Evolutionary conservation across 1,140 invertebrate genomes (phyloP), one percentile per base, ranked within the genome.

Genomic region (Argopecten irradians): DNA sequence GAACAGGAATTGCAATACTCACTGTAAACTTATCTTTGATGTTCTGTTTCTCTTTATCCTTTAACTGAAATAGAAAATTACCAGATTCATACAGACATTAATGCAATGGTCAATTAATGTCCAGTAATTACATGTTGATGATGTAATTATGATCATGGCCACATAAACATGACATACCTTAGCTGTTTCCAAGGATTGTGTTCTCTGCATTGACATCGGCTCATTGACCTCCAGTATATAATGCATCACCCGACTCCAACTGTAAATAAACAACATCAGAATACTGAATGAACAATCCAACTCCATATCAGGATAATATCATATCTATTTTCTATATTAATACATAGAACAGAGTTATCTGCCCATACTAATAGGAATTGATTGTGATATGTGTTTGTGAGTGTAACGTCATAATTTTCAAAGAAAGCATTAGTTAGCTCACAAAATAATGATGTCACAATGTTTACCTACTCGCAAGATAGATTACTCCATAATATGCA

Each of bases 11-110:
- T 2, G 1, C 8, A 34, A n/a, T 87, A 94, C 96, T 96, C 95
- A 98, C 98, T 85, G 98, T 96, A 96, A 98, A 98, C 92, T 98
- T 98, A 93, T 99, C 99, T 96, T 99, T 99, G n/a, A 99, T 96
- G 71, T 97, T 96, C 93, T 98, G 98, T 86, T 97, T 96, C 94
- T 98, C 98, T 95, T 98, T 98, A 93, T 98, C 98, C 92, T 97
- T 97, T 34, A 98, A 94, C 96, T 98, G 90, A 85, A 93, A 94
- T 1, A 84, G 84, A 92, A 92, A 84, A 55, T 89, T 32, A 88
- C 71, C 39, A 46, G 35, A n/a, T 84, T 9, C 36, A 36, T 22
- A 41, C 41, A 14, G 9, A 83, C 16, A 7, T 5, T 33, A 34
- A 28, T 9, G 28, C 1, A 71, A 71, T 3, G 19, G 32, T 71